Percentiles rank a stretch among this genome's conserved stretches.
These are phyloP conservation scores for Nomada hirtipes DNA, from an alignment of 2,888 invertebrate genomes.

Conservation along the genomic window DNA sequence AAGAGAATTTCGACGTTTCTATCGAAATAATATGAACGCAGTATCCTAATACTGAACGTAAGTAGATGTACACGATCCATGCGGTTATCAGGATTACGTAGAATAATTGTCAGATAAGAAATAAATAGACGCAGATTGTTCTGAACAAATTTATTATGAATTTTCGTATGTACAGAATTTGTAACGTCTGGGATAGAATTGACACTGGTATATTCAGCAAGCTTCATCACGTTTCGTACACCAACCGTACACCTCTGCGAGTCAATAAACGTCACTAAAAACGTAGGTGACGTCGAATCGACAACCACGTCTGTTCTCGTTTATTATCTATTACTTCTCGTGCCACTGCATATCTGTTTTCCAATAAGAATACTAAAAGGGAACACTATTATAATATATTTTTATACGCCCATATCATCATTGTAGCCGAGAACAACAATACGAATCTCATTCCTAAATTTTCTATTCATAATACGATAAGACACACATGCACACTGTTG, in stretches of 20 bases:
- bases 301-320: conserved; percentile 18
- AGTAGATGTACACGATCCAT: conserved; percentile 21
- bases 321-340: background rate
- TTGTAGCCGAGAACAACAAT: no score
- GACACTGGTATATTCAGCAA: conserved; percentile 2
- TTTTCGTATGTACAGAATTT: background rate
- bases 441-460: no score
- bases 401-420: no score
- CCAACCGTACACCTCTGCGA: conserved; percentile 30
- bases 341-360: background rate
- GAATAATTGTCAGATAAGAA: background rate
- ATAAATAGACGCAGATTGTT: background rate
- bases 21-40: conserved; percentile 29
- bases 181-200: background rate
- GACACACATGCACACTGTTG: background rate
- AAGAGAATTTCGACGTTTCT: conserved; percentile 48
- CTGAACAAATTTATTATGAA: background rate
- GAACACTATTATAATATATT: no score
- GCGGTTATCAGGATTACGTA: conserved; percentile 5
- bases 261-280: conserved; percentile 42
- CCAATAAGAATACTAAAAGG: no score
- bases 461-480: background rate
- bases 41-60: conserved; percentile 12
- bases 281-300: conserved; percentile 20
- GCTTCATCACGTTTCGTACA: conserved; percentile 20